Percentiles rank a stretch among this genome's conserved stretches.
Conservation (phyloP, 1,140 invertebrate genomes). For the Tetragonula clypearis region DNA sequence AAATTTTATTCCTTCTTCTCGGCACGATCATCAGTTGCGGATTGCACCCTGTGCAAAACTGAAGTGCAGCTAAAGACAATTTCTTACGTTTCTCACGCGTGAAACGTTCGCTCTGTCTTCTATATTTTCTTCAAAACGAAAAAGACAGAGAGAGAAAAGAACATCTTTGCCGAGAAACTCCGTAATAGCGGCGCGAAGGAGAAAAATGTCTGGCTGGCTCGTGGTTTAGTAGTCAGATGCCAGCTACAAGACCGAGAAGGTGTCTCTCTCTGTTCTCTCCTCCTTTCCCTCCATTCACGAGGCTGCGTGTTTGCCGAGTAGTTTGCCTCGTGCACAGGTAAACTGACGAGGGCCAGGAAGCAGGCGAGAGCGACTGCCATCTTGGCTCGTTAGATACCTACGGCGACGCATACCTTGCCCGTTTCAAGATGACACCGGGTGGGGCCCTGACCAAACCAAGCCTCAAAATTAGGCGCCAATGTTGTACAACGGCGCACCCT, state of each 20-base stretch:
- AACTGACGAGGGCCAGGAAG: constrained; percentile 28
- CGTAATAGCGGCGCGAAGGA: background rate
- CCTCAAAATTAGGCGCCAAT: constrained; percentile 61
- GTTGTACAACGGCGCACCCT: constrained; percentile 46
- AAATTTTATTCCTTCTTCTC: no score
- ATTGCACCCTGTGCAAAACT: no score
- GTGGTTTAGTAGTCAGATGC: background rate
- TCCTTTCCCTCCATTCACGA: constrained; percentile 42
- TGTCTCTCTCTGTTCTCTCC: constrained; percentile 12
- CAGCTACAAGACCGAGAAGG: constrained; percentile 20
- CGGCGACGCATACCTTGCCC: constrained; percentile 45
- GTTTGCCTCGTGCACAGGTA: constrained; percentile 46
- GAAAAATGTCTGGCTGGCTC: background rate
- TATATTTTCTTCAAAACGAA: no score
- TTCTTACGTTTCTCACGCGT: no score
- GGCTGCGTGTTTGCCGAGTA: constrained; percentile 45
- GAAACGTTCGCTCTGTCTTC: no score
- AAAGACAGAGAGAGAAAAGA: no score
- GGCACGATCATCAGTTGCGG: no score
- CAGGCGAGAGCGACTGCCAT: constrained; percentile 48
- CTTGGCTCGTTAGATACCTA: constrained; percentile 63
- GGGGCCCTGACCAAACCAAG: constrained; percentile 46
- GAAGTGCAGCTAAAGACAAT: no score
- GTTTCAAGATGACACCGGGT: constrained; percentile 59
- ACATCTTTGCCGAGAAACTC: no score